These are phyloP conservation scores for Graphium colonna DNA, from an alignment of 2,888 invertebrate species.

Conservation along the genomic window DNA sequence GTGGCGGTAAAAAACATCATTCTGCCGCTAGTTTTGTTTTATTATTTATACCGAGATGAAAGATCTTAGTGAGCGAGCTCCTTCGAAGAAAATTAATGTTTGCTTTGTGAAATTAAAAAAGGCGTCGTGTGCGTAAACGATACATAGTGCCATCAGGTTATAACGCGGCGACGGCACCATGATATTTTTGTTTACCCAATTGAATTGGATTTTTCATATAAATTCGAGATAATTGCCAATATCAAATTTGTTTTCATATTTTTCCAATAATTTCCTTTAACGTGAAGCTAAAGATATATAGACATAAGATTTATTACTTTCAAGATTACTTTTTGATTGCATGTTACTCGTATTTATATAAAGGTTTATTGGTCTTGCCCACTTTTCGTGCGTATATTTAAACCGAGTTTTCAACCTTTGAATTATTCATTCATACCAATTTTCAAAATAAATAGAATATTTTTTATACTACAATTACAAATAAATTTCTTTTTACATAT, in stretches of 20 bases:
- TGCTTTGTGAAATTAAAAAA: conserved; percentile 66
- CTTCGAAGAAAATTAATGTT: conserved; percentile 63
- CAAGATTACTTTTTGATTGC: no score
- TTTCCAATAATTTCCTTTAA: background rate
- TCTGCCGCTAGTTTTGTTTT: background rate
- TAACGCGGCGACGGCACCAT: conserved; percentile 17
- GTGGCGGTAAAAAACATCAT: background rate
- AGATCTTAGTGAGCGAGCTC: conserved; percentile 30
- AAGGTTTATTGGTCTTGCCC: no score
- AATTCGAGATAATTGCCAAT: conserved; percentile 5
- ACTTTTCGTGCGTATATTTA: no score
- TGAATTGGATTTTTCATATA: conserved; percentile 35
- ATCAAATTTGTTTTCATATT: background rate
- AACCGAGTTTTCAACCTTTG: no score
- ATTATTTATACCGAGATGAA: conserved; percentile 12
- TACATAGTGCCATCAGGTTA: conserved; percentile 27
- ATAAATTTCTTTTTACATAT: no score
- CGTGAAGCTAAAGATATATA: no score
- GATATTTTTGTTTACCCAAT: no score
- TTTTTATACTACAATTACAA: no score
- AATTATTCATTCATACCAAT: no score
- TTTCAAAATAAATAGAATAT: no score
- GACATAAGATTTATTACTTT: no score
- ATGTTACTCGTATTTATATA: no score
- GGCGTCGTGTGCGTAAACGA: conserved; percentile 37